Base-by-base conservation (phyloP, 2,888 invertebrate species). In the Ligdia adustata region DNA sequence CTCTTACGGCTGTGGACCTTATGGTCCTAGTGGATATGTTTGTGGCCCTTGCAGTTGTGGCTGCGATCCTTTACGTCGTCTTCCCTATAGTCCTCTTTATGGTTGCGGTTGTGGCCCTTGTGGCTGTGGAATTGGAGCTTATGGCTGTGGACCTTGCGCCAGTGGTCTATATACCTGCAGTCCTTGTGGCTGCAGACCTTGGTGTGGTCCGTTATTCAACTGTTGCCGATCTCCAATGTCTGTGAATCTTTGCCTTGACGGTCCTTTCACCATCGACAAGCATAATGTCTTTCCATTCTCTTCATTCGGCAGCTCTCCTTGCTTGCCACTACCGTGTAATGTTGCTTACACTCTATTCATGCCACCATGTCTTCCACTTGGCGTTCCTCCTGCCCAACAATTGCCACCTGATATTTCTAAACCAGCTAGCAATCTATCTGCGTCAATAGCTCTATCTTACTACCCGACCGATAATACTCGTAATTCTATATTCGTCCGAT, bases 141-240 rank as follows among this genome's bases (percentile, higher is more conserved):
- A 31, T 24, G 27, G 22, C 12, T 40, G 40, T 14, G 22, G 33
- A 13, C 15, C 26, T 11, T 41, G 47, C 15, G 32, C 31, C 18
- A 22, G 29, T 26, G 34, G 26, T 7, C 33, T 41, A 4, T 37
- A 44, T 11, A 29, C 18, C 20, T 29, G 14, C 33, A 11, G 20
- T 13, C 24, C 32, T 28, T 22, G 29, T 9, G 38, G 9, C 3
- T 26, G 26, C 13, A 28, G 7, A 13, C 57, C 67, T 11, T 37
- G 37, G 37, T 37, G 27, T 18, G 37, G 37, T 7, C 37, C 37
- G 11, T 62, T 66, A 28, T 29, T 53, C 4, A 62, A 64, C 29
- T 64, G 61, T 16, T 53, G 61, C 2, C 60, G 63, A 16, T 1
- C 41, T 1, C 66, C 50, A 3, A 15, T 11, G 42, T 2, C 57